Conservation (phyloP, 2,113 vertebrate species). For the Forbesichthys papilliferus region DNA sequence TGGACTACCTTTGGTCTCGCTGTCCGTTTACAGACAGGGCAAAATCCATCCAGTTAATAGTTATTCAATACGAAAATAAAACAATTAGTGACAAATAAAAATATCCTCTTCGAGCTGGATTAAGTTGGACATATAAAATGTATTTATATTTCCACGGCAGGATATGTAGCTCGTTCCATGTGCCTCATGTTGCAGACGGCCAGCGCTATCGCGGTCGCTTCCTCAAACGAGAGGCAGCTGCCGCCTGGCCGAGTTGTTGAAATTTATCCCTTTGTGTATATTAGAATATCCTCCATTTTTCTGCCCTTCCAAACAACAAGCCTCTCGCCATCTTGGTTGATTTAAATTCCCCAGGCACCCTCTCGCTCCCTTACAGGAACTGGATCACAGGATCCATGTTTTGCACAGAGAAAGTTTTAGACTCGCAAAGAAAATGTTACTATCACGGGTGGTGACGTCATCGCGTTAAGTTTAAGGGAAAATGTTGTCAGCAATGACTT, state of each 20-base stretch:
- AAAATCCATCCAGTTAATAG: constrained; percentile 61
- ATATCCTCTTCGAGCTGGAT: constrained; percentile 49
- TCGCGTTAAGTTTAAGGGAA: constrained; percentile 74
- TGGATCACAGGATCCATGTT: constrained; percentile 56
- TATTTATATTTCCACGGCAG: constrained; percentile 10
- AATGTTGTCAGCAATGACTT: constrained; percentile 46
- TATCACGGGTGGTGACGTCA: constrained; percentile 76
- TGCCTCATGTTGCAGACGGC: constrained; percentile 33
- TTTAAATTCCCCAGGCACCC: constrained; percentile 78
- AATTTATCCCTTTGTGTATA: constrained; percentile 99
- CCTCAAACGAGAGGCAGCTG: constrained; percentile 84
- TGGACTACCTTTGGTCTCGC: constrained; percentile 70
- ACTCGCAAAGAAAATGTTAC: constrained; percentile 61
- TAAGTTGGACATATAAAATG: constrained; percentile 37
- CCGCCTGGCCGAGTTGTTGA: constrained; percentile 85
- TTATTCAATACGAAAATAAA: constrained; percentile 66
- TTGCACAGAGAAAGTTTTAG: constrained; percentile 78
- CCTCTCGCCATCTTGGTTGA: constrained; percentile 99
- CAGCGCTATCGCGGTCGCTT: constrained; percentile 68
- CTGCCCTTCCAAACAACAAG: constrained; percentile 98
- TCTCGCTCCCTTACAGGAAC: constrained; percentile 56
- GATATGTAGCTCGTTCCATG: constrained; percentile 35
- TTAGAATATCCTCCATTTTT: constrained; percentile 99
- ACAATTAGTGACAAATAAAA: constrained; percentile 62
- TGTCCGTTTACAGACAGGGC: constrained; percentile 67